These are phyloP conservation scores for Notechis scutatus DNA, from an alignment of 2,113 vertebrate genomes.

Conservation along the genomic window DNA sequence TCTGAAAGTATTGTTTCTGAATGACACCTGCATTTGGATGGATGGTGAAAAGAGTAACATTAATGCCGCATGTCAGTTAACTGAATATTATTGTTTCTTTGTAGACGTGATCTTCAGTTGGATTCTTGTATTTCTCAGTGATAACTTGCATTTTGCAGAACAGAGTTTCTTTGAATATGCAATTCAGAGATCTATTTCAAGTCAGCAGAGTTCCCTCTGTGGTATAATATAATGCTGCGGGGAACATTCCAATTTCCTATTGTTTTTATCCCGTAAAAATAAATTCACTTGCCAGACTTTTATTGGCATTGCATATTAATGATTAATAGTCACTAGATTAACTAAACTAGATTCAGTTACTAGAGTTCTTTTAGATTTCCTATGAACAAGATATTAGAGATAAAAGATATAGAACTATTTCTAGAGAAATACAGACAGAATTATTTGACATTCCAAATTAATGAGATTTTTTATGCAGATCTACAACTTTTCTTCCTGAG, in stretches of 20 bases:
- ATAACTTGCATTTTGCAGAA: background rate
- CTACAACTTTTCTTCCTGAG: background rate
- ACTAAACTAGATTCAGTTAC: background rate
- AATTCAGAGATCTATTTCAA: background rate
- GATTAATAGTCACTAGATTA: background rate
- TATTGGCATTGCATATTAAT: background rate
- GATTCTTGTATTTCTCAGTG: background rate
- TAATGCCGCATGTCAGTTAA: background rate
- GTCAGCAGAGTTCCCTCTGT: background rate
- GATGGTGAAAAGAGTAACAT: background rate
- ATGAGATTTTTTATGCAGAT: background rate
- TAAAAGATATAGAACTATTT: background rate
- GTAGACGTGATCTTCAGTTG: background rate
- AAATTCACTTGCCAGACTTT: background rate
- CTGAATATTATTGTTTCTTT: background rate
- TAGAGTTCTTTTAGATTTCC: background rate
- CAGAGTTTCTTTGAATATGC: background rate
- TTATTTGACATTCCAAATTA: background rate
- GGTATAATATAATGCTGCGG: background rate
- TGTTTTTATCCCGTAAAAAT: background rate
- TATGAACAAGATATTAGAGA: background rate
- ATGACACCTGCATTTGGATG: background rate
- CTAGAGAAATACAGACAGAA: background rate
- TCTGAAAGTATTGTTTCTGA: background rate
- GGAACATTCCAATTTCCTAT: background rate